Conservation (phyloP, 2,113 vertebrate genomes). For the Hemibagrus wyckioides region DNA sequence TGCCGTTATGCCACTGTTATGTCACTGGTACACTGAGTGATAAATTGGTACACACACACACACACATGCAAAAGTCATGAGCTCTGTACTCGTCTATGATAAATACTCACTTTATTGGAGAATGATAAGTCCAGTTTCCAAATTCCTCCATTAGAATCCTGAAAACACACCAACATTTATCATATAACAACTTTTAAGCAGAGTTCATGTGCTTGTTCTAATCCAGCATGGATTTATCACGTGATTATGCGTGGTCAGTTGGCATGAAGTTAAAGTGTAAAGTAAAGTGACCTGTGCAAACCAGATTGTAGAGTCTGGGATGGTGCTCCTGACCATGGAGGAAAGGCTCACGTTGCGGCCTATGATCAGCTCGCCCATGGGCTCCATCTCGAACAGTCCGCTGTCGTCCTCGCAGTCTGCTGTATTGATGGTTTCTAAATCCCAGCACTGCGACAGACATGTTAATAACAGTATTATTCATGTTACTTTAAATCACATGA, state of each 20-base stretch:
- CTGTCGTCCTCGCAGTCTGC: conserved; percentile 76
- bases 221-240: background rate
- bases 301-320: conserved; percentile 79
- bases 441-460: conserved; percentile 80
- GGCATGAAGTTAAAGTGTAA: background rate
- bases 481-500: background rate
- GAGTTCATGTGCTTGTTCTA: background rate
- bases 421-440: conserved; percentile 82
- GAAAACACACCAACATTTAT: conserved; percentile 25
- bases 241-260: too few species aligned
- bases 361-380: conserved; percentile 85
- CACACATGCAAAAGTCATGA: background rate
- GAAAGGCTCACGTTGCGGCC: conserved; percentile 81
- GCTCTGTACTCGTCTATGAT: background rate
- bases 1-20: background rate
- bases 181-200: background rate
- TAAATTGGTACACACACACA: background rate
- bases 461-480: background rate
- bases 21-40: background rate
- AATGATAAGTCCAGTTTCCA: conserved; percentile 96
- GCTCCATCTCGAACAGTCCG: conserved; percentile 82
- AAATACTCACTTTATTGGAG: conserved; percentile 80
- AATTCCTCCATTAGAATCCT: conserved; percentile 89
- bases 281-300: conserved; percentile 83
- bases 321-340: conserved; percentile 80